phyloP scores from a whole-genome alignment of 2,113 vertebrate species.

The Corythornis vintsioides region DNA sequence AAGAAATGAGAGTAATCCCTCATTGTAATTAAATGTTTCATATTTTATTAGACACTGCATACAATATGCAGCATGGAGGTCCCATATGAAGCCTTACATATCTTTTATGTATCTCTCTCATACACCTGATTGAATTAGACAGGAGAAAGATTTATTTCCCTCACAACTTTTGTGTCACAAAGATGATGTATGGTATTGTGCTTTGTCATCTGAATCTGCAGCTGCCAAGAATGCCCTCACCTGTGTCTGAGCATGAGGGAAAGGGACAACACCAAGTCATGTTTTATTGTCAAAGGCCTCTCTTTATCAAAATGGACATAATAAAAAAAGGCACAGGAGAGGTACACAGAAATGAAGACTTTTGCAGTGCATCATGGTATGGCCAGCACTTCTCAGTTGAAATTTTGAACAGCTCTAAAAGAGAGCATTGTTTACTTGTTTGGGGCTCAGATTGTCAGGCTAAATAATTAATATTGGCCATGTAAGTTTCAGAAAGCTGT shows the following conservation, averaged over 20 bases:
- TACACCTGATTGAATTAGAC: not conserved
- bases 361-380: not conserved
- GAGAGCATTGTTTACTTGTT: not conserved
- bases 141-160: not conserved
- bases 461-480: constrained; percentile 38
- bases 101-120: not conserved
- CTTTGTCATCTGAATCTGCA: not conserved
- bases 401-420: not conserved
- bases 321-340: not conserved
- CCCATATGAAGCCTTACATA: not conserved
- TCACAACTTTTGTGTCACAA: not conserved
- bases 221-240: not conserved
- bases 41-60: constrained; percentile 29
- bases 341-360: not conserved
- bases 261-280: not conserved
- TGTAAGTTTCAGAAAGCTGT: not conserved
- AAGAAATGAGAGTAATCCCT: constrained; percentile 25
- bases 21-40: constrained; percentile 51
- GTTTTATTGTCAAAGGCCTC: not conserved
- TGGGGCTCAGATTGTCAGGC: not conserved
- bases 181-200: not conserved
- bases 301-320: not conserved
- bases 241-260: not conserved
- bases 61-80: not conserved
- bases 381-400: not conserved